A percentile compares a stretch with the other conserved stretches of the same genome.
phyloP scores from a whole-genome alignment of 2,113 vertebrate genomes.

The Brevimyrus niger region DNA sequence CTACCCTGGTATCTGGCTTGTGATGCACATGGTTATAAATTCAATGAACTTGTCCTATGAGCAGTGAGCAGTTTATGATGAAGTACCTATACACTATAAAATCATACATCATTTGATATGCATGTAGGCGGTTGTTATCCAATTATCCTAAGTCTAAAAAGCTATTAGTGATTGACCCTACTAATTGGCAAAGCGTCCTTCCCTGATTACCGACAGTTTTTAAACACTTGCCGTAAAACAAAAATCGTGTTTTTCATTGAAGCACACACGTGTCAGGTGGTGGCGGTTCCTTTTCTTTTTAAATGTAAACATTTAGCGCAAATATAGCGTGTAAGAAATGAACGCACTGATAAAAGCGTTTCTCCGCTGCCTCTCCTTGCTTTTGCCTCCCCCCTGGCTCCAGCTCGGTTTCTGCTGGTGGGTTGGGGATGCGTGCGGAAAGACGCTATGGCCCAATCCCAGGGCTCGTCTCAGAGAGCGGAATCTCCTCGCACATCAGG shows the following conservation, averaged over 20 bases:
- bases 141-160: conserved; percentile 41
- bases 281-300: not conserved
- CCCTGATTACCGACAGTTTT: conserved; percentile 36
- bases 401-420: conserved; percentile 58
- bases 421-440: conserved; percentile 55
- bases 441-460: conserved; percentile 61
- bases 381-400: conserved; percentile 62
- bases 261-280: not conserved
- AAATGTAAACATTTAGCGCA: not conserved
- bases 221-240: not conserved
- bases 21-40: not conserved
- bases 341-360: conserved; percentile 59
- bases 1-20: not conserved
- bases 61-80: not conserved
- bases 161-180: conserved; percentile 28
- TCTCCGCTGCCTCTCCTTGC: conserved; percentile 58
- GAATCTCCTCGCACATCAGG: conserved; percentile 67
- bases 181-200: conserved; percentile 30
- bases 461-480: conserved; percentile 57
- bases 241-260: not conserved
- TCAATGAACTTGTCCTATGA: not conserved
- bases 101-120: conserved; percentile 2
- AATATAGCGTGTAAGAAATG: conserved; percentile 38
- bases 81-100: not conserved
- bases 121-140: conserved; percentile 50